Percentiles rank a stretch among this genome's conserved stretches.
phyloP scores from a whole-genome alignment of 2,888 invertebrate genomes.

The Polymixis lichenea region DNA sequence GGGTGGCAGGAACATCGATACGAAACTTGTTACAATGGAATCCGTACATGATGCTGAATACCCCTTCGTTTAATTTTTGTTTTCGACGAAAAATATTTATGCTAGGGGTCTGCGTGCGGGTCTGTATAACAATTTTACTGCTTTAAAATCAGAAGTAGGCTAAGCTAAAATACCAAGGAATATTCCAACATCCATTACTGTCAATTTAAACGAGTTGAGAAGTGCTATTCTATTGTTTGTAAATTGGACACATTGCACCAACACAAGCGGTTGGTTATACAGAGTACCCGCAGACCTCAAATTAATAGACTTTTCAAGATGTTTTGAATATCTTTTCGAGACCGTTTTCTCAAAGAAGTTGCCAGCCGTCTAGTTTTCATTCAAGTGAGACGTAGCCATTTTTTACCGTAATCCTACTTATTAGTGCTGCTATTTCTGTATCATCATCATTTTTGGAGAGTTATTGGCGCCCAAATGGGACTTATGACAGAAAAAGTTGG shows the following conservation, averaged over 20 bases:
- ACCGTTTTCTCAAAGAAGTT: background rate
- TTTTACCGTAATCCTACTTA: background rate
- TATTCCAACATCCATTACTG: background rate
- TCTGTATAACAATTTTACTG: background rate
- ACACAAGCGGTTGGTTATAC: too few species aligned
- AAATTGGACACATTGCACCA: background rate
- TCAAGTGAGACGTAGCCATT: background rate
- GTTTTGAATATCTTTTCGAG: background rate
- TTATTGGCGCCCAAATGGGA: conserved; percentile 46
- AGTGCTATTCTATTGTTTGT: background rate
- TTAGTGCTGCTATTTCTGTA: background rate
- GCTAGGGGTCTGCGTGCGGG: too few species aligned
- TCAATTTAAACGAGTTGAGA: background rate
- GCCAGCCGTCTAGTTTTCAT: background rate
- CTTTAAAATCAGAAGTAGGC: background rate
- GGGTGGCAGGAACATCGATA: too few species aligned
- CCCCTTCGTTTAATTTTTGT: too few species aligned
- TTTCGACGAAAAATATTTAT: too few species aligned
- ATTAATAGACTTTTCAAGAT: background rate
- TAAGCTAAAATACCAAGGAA: background rate
- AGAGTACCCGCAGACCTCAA: background rate
- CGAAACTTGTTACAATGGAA: too few species aligned
- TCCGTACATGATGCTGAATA: too few species aligned
- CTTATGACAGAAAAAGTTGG: background rate
- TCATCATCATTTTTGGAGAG: background rate